phyloP scores from a whole-genome alignment of 2,113 vertebrate species.

The Ictalurus punctatus region DNA sequence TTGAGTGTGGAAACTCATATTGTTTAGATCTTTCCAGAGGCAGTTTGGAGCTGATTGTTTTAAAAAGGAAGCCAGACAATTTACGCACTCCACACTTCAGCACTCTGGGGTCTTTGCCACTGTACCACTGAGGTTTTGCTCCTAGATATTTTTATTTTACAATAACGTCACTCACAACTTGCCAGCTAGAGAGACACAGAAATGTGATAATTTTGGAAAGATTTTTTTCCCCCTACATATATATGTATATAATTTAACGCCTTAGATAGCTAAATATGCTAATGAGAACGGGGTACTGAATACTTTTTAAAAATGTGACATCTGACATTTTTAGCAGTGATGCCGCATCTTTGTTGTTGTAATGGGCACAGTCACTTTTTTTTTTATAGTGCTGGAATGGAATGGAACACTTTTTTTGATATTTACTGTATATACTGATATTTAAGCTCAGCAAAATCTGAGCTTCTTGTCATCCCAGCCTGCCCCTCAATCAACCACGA shows the following conservation, averaged over 20 bases:
- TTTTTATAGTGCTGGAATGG: not conserved
- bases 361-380: not conserved
- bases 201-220: not conserved
- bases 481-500: too few relatives aligned
- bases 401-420: not conserved
- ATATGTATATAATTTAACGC: not conserved
- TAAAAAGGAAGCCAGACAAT: conserved; percentile 5
- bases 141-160: not conserved
- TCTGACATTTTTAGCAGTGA: not conserved
- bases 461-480: too few relatives aligned
- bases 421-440: not conserved
- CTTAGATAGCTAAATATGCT: not conserved
- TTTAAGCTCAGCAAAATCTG: too few relatives aligned
- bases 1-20: too few relatives aligned
- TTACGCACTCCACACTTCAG: conserved; percentile 12
- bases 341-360: not conserved
- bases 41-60: conserved; percentile 11
- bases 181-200: not conserved
- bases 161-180: not conserved
- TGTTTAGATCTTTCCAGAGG: not conserved
- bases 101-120: not conserved
- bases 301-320: not conserved
- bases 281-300: not conserved
- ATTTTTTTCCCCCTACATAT: not conserved
- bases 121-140: not conserved